Evolutionary conservation across 2,888 invertebrate genomes (phyloP).

Genomic region (Cylindroiulus punctatus): DNA sequence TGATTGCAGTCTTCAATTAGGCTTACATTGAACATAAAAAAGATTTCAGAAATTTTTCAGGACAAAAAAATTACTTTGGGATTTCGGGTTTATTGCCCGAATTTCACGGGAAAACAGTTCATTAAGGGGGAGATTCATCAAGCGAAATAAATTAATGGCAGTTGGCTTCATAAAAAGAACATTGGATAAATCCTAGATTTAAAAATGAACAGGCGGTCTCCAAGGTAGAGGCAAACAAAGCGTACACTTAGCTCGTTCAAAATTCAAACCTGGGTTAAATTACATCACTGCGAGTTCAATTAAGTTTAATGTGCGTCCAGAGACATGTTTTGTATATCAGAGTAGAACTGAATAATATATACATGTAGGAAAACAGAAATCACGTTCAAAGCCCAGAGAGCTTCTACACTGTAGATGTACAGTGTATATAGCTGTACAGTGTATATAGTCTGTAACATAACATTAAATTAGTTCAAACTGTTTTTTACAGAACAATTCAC

Average conservation of each 20-base stretch:
- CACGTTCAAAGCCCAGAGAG: not conserved
- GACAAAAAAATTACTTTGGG: not conserved
- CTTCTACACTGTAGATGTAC: not conserved
- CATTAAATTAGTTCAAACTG: too few species aligned
- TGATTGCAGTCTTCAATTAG: not conserved
- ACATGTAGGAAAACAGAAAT: slow-evolving; percentile 13
- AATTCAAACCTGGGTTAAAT: slow-evolving; percentile 24
- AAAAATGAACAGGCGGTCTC: slow-evolving; percentile 36
- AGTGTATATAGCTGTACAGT: not conserved
- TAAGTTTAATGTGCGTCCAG: slow-evolving; percentile 45
- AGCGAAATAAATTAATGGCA: not conserved
- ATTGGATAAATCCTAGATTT: not conserved
- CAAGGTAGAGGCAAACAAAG: not conserved
- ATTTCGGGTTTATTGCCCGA: not conserved
- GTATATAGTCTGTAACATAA: too few species aligned
- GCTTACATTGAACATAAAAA: not conserved
- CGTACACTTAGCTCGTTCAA: not conserved
- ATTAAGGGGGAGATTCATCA: slow-evolving; percentile 13
- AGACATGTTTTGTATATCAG: slow-evolving; percentile 33
- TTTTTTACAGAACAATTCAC: too few species aligned
- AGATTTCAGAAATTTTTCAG: not conserved
- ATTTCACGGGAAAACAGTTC: slow-evolving; percentile 5
- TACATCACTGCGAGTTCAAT: slow-evolving; percentile 45
- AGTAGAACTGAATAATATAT: slow-evolving; percentile 15
- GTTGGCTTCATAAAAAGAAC: not conserved